Evolutionary conservation across 2,113 vertebrate genomes (phyloP), one percentile per base, ranked within the genome.

Genomic region (Gnathonemus longibarbis): DNA sequence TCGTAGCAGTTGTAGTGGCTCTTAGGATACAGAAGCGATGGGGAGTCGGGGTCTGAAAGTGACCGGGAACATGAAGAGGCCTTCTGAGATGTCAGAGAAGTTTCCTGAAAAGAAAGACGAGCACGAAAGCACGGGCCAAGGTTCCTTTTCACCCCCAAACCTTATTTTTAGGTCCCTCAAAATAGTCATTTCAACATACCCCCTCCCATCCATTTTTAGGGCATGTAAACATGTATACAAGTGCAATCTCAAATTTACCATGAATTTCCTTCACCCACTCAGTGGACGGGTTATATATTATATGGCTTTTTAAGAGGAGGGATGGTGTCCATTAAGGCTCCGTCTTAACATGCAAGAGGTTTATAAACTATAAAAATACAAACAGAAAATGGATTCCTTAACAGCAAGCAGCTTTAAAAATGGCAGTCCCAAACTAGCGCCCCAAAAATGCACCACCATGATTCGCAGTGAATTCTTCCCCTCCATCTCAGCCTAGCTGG

Each of bases 1-100:
- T 89, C 86, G 87, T 91, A 90, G 88, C 88, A 80, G 77, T 45
- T 84, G 88, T 80, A 88, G 85, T 62, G 56, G 56, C 56, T 62
- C 90, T 24, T 80, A 90, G 91, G 90, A 92, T 80, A 19, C 86
- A 45, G 80, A 45, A 74, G 90, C 62, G 35, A 88, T 86, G 90
- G 90, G 84, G 89, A 89, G 88, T 88, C 88, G 89, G 90, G 35
- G 88, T 70, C 62, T 91, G 89, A 89, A 50, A 85, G 50, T 53
- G 89, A 89, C 90, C 53, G 88, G 89, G 92, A 87, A 91, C 90
- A 70, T 90, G 53, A 87, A 80, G 77, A 27, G 52, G 46, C 27
- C 31, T 19, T 9, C 45, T 74, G n/a, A 48, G 35, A 80, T 66
- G 62, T 56, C 88, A 27, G 70, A 89, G 66, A 27, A 31, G 88